phyloP scores from a whole-genome alignment of 2,113 vertebrate genomes.

The Grammomys dolichurus region DNA sequence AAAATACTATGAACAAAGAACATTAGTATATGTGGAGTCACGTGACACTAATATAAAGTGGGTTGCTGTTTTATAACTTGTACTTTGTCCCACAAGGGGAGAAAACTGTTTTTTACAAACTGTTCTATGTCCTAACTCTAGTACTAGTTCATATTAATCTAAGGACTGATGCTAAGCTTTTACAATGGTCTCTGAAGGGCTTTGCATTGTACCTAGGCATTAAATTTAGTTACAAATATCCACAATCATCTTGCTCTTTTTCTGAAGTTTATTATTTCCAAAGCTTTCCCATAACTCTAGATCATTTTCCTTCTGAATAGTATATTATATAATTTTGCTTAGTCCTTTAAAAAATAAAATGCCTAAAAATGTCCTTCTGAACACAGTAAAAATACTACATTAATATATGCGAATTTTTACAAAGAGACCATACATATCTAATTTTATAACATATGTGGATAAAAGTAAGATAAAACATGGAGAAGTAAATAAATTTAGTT shows the following conservation, averaged over 20 bases:
- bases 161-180: not conserved
- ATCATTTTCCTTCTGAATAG: not conserved
- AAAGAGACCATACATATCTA: not conserved
- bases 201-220: not conserved
- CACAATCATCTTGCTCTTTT: not conserved
- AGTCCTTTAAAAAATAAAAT: not conserved
- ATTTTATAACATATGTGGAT: not conserved
- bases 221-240: not conserved
- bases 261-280: not conserved
- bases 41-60: not conserved
- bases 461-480: not conserved
- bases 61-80: not conserved
- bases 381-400: not conserved
- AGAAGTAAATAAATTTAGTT: slow-evolving; percentile 4
- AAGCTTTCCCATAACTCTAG: not conserved
- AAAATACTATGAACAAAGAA: not conserved
- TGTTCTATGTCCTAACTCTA: not conserved
- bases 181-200: not conserved
- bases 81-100: accelerated
- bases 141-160: not conserved
- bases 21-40: not conserved
- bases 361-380: not conserved
- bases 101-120: not conserved
- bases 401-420: not conserved
- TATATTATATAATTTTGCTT: not conserved